phyloP scores from a whole-genome alignment of 1,140 invertebrate genomes.

The Sycophila sp. region DNA sequence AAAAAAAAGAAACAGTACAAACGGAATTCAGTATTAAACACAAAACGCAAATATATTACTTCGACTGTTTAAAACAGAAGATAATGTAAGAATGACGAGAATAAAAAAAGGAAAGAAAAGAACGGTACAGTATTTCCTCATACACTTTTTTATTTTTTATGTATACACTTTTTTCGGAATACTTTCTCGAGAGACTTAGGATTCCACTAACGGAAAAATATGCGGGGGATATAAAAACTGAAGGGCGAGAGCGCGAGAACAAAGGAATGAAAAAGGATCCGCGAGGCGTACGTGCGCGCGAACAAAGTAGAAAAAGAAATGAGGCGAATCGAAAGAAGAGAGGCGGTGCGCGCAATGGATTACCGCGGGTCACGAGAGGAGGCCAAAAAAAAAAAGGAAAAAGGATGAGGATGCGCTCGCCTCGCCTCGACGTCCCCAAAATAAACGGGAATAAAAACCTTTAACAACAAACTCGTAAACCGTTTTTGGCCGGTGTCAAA shows the following conservation, averaged over 20 bases:
- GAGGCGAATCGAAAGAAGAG: background rate
- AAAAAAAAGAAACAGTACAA: too few relatives aligned
- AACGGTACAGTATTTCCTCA: too few relatives aligned
- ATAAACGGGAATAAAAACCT: conserved; percentile 27
- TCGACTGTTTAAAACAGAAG: too few relatives aligned
- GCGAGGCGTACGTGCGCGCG: background rate
- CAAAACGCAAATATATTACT: too few relatives aligned
- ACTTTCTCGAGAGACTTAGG: too few relatives aligned
- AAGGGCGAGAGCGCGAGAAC: background rate
- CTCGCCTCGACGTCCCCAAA: background rate
- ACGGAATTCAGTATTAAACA: too few relatives aligned
- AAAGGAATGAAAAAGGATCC: conserved; percentile 6
- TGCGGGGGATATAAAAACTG: too few relatives aligned
- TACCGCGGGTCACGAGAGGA: background rate
- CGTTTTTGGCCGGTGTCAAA: conserved; percentile 22
- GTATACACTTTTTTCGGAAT: too few relatives aligned
- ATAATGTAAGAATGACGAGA: too few relatives aligned
- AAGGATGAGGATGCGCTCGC: background rate
- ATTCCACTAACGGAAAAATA: background rate
- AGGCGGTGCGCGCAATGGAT: background rate
- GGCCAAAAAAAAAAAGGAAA: background rate
- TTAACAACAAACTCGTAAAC: conserved; percentile 26
- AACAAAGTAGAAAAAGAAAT: background rate
- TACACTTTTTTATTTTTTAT: too few relatives aligned
- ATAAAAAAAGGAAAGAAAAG: too few relatives aligned